phyloP scores from a whole-genome alignment of 2,888 invertebrate genomes.

The Spisula subtruncata region DNA sequence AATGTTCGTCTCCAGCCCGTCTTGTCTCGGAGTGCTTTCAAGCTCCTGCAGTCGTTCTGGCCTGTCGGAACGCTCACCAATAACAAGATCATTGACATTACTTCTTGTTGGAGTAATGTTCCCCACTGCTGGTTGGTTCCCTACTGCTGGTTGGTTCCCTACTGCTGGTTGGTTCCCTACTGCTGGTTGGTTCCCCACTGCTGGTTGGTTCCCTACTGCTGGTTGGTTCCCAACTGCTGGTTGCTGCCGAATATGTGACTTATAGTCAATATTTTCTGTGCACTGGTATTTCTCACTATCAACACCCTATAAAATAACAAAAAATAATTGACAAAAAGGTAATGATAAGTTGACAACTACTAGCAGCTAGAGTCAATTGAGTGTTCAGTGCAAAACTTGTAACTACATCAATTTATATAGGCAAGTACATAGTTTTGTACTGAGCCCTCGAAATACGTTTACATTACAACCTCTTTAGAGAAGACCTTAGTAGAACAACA shows the following conservation, averaged over 20 bases:
- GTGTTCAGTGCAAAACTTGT: no score
- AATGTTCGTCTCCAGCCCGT: background rate
- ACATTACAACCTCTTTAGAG: no score
- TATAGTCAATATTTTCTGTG: background rate
- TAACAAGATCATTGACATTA: background rate
- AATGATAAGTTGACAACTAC: no score
- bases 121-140: background rate
- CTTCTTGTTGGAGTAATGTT: background rate
- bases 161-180: no score
- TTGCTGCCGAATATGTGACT: background rate
- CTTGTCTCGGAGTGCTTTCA: slow-evolving; percentile 7
- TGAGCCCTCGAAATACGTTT: no score
- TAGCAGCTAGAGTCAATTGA: no score
- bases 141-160: no score
- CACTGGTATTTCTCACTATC: slow-evolving; percentile 12
- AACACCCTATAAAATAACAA: background rate
- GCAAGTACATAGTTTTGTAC: no score
- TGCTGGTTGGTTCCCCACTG: background rate
- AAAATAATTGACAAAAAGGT: no score
- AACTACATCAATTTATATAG: no score
- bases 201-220: no score
- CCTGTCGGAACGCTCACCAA: background rate
- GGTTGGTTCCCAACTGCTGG: background rate
- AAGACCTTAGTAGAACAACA: no score
- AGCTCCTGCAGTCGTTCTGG: background rate